Base-by-base conservation (phyloP, 2,888 invertebrate species). In the Acleris holmiana region DNA sequence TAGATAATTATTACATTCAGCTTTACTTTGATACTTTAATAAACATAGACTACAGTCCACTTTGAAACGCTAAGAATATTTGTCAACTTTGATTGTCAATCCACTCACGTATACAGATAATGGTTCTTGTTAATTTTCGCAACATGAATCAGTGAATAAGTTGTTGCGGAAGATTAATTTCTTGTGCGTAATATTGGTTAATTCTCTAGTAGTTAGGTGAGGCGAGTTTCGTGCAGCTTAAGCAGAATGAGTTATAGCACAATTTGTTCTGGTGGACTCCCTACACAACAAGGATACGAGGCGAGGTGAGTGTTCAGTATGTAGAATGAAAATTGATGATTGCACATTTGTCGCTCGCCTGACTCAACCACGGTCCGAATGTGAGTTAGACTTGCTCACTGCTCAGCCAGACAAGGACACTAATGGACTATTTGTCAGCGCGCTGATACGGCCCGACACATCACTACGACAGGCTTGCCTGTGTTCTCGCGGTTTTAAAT, bases 161-260 rank as follows among this genome's bases (percentile, higher is more conserved):
- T 46, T 18, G 25, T 23, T 25, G 40, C 17, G 47, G 48, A 51
- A 47, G 47, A 62, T 35, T 59, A 68, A 64, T 61, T 64, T 66
- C 58, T 59, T 66, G 58, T 59, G 40, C 18, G 46, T 62, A 53
- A 68, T 62, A 59, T 62, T 66, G 58, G 63, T 56, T 62, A 66
- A 68, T 68, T 63, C 61, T 68, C 65, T 57, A 63, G 55, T 59
- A 63, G 68, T 69, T 68, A 70, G 68, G 70, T 70, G 55, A 70
- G 61, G 64, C 59, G 68, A 75, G 73, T 76, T 78, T 76, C 71
- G 72, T 72, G 71, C 73, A 68, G 72, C 71, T 76, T 71, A 69
- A 69, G 71, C 72, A 67, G 74, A 78, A 79, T 83, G 83, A 84
- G 76, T 82, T 78, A 84, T 84, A 77, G 77, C 76, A 81, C 79